Percentiles rank a stretch among this genome's conserved stretches.
Evolutionary conservation across 1,140 invertebrate genomes (phyloP).

Genomic region (Temnothorax longispinosus): DNA sequence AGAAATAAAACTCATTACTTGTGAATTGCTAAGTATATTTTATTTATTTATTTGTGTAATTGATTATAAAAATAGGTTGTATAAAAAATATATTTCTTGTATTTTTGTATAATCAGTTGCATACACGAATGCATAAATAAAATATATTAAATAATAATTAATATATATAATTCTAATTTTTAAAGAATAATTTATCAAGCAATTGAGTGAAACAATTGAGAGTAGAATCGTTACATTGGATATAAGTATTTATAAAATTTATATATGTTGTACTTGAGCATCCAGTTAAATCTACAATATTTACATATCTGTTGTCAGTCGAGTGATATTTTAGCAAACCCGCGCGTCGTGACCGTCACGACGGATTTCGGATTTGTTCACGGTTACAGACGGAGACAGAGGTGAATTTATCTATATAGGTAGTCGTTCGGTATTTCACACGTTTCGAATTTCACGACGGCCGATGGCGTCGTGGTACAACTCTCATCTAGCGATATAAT

Average conservation of each 20-base stretch:
- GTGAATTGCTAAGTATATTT: too few relatives aligned
- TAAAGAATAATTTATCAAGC: not conserved
- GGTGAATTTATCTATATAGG: not conserved
- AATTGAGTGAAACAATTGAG: not conserved
- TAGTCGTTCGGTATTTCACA: conserved; percentile 13
- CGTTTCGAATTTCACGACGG: conserved; percentile 47
- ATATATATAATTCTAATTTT: not conserved
- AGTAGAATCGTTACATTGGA: not conserved
- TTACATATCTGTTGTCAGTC: not conserved
- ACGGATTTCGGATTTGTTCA: not conserved
- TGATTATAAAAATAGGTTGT: not conserved
- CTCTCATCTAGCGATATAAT: conserved; percentile 46
- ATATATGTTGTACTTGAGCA: not conserved
- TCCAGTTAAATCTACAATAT: conserved; percentile 11
- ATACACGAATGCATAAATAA: not conserved
- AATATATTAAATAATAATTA: not conserved
- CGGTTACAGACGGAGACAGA: not conserved
- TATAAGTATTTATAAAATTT: not conserved
- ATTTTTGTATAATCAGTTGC: not conserved
- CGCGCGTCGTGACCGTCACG: not conserved
- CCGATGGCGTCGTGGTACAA: not conserved
- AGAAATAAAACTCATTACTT: not conserved
- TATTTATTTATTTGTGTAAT: not conserved
- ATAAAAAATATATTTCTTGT: not conserved
- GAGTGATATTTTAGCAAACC: not conserved